Percentiles rank a stretch among this genome's conserved stretches.
phyloP scores from a whole-genome alignment of 2,888 invertebrate genomes.

The Pristionchus entomophagus region DNA sequence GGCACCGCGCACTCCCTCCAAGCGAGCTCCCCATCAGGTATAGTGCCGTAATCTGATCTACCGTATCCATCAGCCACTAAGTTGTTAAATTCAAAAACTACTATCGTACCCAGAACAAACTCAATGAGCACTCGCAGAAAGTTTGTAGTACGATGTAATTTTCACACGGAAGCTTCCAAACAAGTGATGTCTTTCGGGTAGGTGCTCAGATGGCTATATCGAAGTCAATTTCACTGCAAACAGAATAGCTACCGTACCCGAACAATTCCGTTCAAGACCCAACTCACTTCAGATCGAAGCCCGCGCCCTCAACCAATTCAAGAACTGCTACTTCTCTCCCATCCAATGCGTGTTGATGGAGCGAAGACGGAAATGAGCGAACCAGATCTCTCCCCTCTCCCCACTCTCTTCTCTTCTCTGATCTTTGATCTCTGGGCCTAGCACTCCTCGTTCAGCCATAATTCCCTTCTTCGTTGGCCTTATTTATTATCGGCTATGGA shows the following conservation, averaged over 20 bases:
- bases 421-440: slow-evolving; percentile 34
- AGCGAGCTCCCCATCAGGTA: slow-evolving; percentile 51
- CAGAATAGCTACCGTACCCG: background rate
- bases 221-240: too few relatives aligned
- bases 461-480: background rate
- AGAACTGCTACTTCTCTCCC: slow-evolving; percentile 71
- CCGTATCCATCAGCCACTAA: background rate
- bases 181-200: too few relatives aligned
- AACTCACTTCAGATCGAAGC: slow-evolving; percentile 58
- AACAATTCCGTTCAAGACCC: slow-evolving; percentile 4
- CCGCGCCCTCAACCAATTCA: slow-evolving; percentile 68
- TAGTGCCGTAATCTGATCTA: background rate
- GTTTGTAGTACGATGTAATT: too few relatives aligned
- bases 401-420: background rate
- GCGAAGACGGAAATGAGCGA: slow-evolving; percentile 53
- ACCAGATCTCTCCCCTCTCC: slow-evolving; percentile 4
- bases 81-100: too few relatives aligned
- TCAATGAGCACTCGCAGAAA: too few relatives aligned
- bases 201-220: too few relatives aligned
- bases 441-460: slow-evolving; percentile 4
- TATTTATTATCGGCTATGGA: slow-evolving; percentile 25
- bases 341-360: slow-evolving; percentile 71
- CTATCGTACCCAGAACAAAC: too few relatives aligned
- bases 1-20: slow-evolving; percentile 30
- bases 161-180: too few relatives aligned